Conservation (phyloP, 2,113 vertebrate species). For the Pteruthius melanotis region DNA sequence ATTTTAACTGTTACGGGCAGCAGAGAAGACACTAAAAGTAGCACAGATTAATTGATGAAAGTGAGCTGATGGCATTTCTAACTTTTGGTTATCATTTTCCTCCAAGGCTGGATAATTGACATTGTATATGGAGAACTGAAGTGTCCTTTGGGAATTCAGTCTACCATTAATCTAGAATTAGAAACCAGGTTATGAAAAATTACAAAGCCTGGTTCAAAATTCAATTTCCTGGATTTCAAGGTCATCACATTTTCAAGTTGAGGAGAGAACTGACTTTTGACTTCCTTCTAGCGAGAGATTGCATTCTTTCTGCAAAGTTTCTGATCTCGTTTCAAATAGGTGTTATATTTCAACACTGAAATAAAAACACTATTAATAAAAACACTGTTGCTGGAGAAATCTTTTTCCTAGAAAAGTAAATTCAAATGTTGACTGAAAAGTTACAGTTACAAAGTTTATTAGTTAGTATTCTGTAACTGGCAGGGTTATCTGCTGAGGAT, state of each 20-base stretch:
- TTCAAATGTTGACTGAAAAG: background rate
- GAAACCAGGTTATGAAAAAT: conserved; percentile 46
- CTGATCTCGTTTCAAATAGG: background rate
- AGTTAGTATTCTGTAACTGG: background rate
- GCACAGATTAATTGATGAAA: background rate
- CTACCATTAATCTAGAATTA: conserved; percentile 22
- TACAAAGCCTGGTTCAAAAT: background rate
- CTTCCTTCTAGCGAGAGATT: background rate
- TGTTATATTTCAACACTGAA: background rate
- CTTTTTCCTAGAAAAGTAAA: background rate
- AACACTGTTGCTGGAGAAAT: background rate
- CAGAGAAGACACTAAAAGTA: background rate
- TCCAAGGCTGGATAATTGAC: background rate
- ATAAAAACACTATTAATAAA: background rate
- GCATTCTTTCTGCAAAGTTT: background rate
- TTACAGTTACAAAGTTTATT: background rate
- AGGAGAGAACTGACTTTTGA: background rate
- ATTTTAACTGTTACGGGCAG: background rate
- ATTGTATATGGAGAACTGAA: background rate
- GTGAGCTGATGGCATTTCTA: background rate
- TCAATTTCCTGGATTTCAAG: background rate
- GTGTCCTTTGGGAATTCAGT: background rate
- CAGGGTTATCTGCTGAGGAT: background rate
- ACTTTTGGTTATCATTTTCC: background rate
- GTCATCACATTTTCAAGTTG: background rate